Evolutionary conservation across 2,888 invertebrate genomes (phyloP), one percentile per base, ranked within the genome.

Genomic region (Cataglyphis rosenhaueri): DNA sequence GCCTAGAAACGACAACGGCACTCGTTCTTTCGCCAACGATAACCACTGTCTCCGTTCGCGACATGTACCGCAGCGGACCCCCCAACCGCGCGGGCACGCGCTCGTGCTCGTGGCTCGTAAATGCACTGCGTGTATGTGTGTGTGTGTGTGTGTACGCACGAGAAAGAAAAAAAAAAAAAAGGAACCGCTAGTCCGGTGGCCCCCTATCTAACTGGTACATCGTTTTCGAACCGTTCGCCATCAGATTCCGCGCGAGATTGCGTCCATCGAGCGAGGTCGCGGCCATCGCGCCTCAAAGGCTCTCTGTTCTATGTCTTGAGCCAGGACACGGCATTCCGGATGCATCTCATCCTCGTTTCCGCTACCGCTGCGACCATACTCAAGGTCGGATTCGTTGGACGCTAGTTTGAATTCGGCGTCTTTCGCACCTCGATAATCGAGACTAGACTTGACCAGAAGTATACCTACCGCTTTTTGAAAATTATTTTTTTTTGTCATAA

Each of bases 201-300:
- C 89, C 85, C 83, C 84, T 91, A 91, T 91, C 91, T 91, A 91
- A 91, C 91, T 91, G 85, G 91, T 84, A 88, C 91, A 91, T 91
- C 91, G 90, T 90, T 89, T 90, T 84, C 89, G 85, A 82, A 84
- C 86, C 87, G 90, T 89, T 88, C 85, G 88, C 84, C 86, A 52
- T 52, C 52, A 90, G 91, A 88, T 90, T 90, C 89, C 87, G 85
- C 81, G 85, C 61, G 78, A 88, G 89, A 89, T 89, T 86, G 85
- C 79, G 41, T 55, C 78, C 41, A 52, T 57, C 76, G 57, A 57
- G 74, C 83, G 79, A 82, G 83, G 83, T 82, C 74, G 57, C 61
- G 84, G 55, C 35, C 65, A 57, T 52, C 65, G 35, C 52, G 65
- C 29, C 57, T 70, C 32, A 44, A 71, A 25, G 15, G 21, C 59